Conservation (phyloP, 2,888 invertebrate genomes). For the Sthenelais limicola region DNA sequence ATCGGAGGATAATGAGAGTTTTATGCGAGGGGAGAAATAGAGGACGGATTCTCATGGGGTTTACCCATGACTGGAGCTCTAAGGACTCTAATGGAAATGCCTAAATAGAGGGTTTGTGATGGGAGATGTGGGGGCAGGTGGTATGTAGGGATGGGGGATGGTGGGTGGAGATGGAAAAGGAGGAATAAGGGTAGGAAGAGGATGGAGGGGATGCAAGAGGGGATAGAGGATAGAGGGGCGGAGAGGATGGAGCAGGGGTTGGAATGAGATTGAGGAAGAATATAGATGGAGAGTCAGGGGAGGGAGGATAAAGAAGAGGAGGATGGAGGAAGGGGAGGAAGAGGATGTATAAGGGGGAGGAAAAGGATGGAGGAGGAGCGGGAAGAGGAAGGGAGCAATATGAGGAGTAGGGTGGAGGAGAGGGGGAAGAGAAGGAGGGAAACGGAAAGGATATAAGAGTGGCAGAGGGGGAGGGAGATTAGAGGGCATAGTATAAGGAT, state of each 20-base stretch:
- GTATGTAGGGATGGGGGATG: too few relatives aligned
- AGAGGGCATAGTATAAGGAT: too few relatives aligned
- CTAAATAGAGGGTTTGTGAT: too few relatives aligned
- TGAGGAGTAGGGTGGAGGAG: too few relatives aligned
- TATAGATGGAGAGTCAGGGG: not conserved
- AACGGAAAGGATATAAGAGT: not conserved
- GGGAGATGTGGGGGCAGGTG: constrained; percentile 11
- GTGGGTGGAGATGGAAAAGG: not conserved
- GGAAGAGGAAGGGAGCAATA: not conserved
- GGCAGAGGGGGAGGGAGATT: not conserved
- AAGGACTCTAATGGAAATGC: too few relatives aligned
- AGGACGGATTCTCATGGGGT: too few relatives aligned
- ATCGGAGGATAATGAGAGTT: too few relatives aligned
- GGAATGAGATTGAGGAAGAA: not conserved
- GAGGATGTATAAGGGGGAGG: not conserved
- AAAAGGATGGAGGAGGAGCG: not conserved
- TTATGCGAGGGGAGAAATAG: too few relatives aligned
- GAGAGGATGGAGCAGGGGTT: not conserved
- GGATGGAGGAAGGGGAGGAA: not conserved
- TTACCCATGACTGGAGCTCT: too few relatives aligned
- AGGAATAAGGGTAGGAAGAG: not conserved
- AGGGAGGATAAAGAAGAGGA: not conserved
- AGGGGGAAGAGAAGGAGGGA: not conserved
- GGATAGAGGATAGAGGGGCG: not conserved
- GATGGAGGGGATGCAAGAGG: not conserved